Evolutionary conservation across 2,888 invertebrate species (phyloP).

Genomic region (Elgonia sp.): DNA sequence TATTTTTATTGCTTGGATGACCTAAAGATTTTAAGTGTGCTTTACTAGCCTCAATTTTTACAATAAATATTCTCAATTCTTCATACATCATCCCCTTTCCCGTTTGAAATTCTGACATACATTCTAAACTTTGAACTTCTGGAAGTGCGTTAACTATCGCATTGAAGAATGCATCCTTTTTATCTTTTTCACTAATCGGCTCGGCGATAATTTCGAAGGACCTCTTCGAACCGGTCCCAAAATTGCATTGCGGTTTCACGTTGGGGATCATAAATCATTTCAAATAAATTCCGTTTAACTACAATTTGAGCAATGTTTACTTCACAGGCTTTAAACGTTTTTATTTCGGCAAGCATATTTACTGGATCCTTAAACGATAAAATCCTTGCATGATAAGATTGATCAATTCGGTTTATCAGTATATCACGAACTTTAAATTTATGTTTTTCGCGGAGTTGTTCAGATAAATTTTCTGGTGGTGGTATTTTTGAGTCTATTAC

Average conservation of each 20-base stretch:
- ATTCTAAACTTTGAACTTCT: neutral
- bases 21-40: neutral
- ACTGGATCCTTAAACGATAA: neutral
- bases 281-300: neutral
- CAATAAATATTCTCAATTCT: neutral
- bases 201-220: neutral
- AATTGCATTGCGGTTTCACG: constrained; percentile 7
- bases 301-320: neutral
- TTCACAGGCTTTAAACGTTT: constrained; percentile 2
- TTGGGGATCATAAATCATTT: neutral
- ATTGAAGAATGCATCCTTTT: constrained; percentile 16
- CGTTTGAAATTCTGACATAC: neutral
- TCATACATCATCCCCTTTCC: neutral
- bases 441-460: neutral
- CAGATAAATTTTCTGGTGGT: neutral
- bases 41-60: neutral
- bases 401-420: neutral
- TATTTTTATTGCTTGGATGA: neutral
- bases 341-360: neutral
- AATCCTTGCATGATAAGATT: neutral
- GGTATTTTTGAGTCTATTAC: neutral
- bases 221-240: constrained; percentile 7
- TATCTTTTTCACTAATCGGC: neutral
- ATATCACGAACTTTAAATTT: constrained; percentile 17
- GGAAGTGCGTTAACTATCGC: neutral